Evolutionary conservation across 1,140 invertebrate genomes (phyloP).

Genomic region (Drosophila pectinifera): DNA sequence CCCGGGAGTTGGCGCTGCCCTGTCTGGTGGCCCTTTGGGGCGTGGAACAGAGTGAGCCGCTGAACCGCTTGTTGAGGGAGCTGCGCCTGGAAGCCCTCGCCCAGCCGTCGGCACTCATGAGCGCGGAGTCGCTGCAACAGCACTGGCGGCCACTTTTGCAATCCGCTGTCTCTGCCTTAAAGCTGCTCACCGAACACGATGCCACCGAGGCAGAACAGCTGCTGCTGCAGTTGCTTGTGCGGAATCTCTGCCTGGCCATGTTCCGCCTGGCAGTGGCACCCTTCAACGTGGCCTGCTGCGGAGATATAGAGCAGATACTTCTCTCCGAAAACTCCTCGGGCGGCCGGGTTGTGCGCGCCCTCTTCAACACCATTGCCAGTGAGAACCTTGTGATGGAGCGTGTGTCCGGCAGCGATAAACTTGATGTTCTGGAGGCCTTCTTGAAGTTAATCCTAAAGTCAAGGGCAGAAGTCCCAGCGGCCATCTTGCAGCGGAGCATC

Average conservation of each 20-base stretch:
- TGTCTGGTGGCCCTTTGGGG: conserved; percentile 64
- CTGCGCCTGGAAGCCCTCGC: conserved; percentile 61
- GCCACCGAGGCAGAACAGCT: conserved; percentile 56
- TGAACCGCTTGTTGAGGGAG: conserved; percentile 54
- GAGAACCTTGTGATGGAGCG: conserved; percentile 34
- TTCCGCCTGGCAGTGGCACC: conserved; percentile 50
- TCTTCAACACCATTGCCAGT: conserved; percentile 64
- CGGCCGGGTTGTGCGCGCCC: conserved; percentile 47
- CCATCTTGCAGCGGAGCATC: conserved; percentile 62
- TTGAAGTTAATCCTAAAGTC: conserved; percentile 59
- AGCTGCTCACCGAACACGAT: conserved; percentile 41
- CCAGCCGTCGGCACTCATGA: conserved; percentile 62
- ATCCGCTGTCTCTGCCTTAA: conserved; percentile 50
- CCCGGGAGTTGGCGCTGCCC: conserved; percentile 62
- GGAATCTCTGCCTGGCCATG: conserved; percentile 64
- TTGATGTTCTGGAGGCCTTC: conserved; percentile 59
- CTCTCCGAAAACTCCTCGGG: background rate
- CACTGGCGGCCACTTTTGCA: conserved; percentile 65
- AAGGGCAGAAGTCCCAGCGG: conserved; percentile 46
- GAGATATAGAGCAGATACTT: conserved; percentile 44
- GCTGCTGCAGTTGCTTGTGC: conserved; percentile 58
- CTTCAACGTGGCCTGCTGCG: conserved; percentile 54
- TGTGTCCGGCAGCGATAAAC: conserved; percentile 26
- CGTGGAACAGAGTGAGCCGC: conserved; percentile 30
- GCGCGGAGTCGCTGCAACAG: conserved; percentile 29